Percentiles rank a stretch among this genome's conserved stretches.
phyloP scores from a whole-genome alignment of 2,113 vertebrate genomes.

The Podiceps cristatus region DNA sequence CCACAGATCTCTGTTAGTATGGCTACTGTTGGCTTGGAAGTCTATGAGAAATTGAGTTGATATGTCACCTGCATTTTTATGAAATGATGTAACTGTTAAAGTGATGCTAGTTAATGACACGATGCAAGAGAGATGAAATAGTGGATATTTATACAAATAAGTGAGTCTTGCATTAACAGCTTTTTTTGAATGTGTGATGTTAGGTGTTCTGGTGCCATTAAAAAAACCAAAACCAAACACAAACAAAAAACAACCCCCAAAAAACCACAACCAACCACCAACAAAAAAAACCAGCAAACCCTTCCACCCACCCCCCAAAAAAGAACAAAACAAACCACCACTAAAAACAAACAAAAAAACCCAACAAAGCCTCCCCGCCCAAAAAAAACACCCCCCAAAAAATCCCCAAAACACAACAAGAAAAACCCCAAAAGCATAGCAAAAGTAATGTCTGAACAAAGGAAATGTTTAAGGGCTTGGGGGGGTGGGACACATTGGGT shows the following conservation, averaged over 20 bases:
- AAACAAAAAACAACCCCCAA: too few species aligned
- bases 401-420: too few species aligned
- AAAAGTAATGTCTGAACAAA: background rate
- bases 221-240: background rate
- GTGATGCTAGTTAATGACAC: background rate
- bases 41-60: background rate
- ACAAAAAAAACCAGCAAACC: too few species aligned
- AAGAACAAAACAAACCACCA: too few species aligned
- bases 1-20: background rate
- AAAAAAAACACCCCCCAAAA: too few species aligned
- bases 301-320: too few species aligned
- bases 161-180: background rate
- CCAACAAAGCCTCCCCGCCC: too few species aligned
- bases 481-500: too few species aligned
- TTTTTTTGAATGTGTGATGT: background rate
- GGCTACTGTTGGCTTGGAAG: background rate
- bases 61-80: background rate
- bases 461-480: background rate
- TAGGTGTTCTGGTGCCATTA: background rate
- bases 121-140: background rate
- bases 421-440: too few species aligned
- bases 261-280: too few species aligned
- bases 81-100: background rate
- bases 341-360: too few species aligned
- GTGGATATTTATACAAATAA: background rate